These are phyloP conservation scores for Synanthedon andrenaeformis DNA, from an alignment of 2,888 invertebrate species.

Conservation along the genomic window DNA sequence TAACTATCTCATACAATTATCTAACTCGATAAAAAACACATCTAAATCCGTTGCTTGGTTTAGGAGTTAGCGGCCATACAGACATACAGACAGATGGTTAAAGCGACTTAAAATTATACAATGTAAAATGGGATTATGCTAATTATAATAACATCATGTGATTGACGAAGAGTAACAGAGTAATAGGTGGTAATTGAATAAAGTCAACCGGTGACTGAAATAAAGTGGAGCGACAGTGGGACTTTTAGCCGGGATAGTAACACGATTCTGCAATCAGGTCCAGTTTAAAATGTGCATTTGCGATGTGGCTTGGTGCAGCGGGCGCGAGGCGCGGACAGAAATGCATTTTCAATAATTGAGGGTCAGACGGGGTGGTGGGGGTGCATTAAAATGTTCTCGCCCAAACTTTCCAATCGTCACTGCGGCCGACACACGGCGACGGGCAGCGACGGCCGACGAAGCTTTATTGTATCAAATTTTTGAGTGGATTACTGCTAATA, in stretches of 20 bases:
- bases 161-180: too few species aligned
- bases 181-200: slow-evolving; percentile 13
- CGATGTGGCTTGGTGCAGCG: slow-evolving; percentile 42
- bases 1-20: too few species aligned
- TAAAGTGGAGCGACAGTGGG: slow-evolving; percentile 42
- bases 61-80: too few species aligned
- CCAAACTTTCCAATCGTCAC: slow-evolving; percentile 55
- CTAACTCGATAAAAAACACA: too few species aligned
- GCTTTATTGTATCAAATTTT: background rate
- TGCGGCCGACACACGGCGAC: slow-evolving; percentile 15
- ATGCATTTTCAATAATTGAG: slow-evolving; percentile 71
- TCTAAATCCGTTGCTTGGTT: too few species aligned
- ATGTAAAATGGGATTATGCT: too few species aligned
- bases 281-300: slow-evolving; percentile 71
- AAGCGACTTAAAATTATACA: too few species aligned
- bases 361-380: slow-evolving; percentile 64
- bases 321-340: slow-evolving; percentile 48
- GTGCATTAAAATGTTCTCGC: slow-evolving; percentile 54
- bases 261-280: slow-evolving; percentile 66
- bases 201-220: slow-evolving; percentile 39
- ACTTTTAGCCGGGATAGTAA: slow-evolving; percentile 59
- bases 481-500: background rate
- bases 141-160: too few species aligned
- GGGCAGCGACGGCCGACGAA: background rate
- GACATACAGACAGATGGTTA: too few species aligned